Base-by-base conservation (phyloP, 1,140 invertebrate genomes). In the Pinna nobilis region DNA sequence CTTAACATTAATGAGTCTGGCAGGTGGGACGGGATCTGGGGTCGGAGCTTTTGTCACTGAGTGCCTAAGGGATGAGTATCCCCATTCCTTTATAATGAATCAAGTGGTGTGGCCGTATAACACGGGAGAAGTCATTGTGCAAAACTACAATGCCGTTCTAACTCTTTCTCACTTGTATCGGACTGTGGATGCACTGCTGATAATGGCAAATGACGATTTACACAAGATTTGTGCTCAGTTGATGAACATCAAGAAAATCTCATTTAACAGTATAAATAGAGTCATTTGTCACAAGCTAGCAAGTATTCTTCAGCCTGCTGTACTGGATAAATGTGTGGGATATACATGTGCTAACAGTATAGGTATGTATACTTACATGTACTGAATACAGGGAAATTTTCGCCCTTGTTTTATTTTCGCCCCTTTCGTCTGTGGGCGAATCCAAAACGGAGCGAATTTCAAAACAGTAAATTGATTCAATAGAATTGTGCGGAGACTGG, bases 11-110 rank as follows among this genome's bases (percentile, higher is more conserved):
- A 86, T 92, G 33, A 92, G 92, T 84, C 89, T 92, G n/a, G 92
- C 92, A 25, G 93, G 93, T n/a, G 93, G 93, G 0, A 93, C 92
- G 30, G 93, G 93, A 18, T 93, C 92, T 6, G 93, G 93, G 9
- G 88, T 93, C 20, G 92, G 92, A 7, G 91, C 92, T 53, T 90
- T 85, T 74, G 85, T 92, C 30, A 89, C 90, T n/a, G 90, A 92
- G 81, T 77, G 88, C 72, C 76, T 93, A 3, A 82, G 90, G 3
- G 89, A 92, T 61, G 90, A 91, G 72, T 93, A 90, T 79, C 90
- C 91, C 3, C 90, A 90, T 37, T 91, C 91, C 68, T 89, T 87
- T 41, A 88, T 93, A 7, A 55, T 92, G 6, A 90, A 90, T 66
- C 88, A 90, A 76, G 89, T 88, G 15, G 88, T 90, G 1, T 88